A percentile compares a stretch with the other conserved stretches of the same genome.
Evolutionary conservation across 2,797 vertebrate species (phyloP).

Genomic region (Synaphobranchus kaupii): DNA sequence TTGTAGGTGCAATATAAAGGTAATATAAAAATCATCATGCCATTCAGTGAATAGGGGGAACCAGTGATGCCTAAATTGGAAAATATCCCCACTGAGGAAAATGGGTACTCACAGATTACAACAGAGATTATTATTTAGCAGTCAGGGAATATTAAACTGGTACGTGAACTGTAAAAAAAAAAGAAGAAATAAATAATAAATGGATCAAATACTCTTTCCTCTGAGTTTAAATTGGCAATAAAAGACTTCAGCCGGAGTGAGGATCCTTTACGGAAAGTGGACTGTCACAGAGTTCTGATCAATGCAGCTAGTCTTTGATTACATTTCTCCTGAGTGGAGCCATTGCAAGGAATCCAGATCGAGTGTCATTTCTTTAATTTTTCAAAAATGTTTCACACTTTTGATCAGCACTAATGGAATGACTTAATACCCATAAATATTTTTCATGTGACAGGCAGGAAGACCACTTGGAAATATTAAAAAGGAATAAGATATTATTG

Average conservation of each 20-base stretch:
- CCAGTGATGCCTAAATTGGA: neutral
- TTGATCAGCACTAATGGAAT: conserved; percentile 5
- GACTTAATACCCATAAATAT: conserved; percentile 6
- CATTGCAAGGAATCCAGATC: conserved; percentile 65
- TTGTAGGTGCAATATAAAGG: neutral
- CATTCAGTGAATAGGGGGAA: neutral
- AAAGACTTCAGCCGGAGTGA: neutral
- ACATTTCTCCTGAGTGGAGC: conserved; percentile 61
- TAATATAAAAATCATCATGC: neutral
- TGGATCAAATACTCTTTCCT: neutral
- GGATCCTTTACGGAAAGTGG: neutral
- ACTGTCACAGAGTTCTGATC: conserved; percentile 18
- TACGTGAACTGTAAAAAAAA: neutral
- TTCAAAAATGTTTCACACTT: conserved; percentile 29
- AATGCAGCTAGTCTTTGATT: conserved; percentile 65
- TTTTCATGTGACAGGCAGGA: neutral
- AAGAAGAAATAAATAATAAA: neutral
- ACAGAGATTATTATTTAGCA: neutral
- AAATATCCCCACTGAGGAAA: neutral
- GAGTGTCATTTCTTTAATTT: conserved; percentile 17
- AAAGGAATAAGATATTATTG: neutral
- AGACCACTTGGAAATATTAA: neutral
- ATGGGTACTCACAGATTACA: neutral
- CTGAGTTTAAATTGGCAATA: neutral
- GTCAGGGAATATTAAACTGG: neutral